A percentile compares a stretch with the other conserved stretches of the same genome.
These are phyloP conservation scores for Oreochromis mossambicus DNA, from an alignment of 2,797 vertebrate genomes.

Conservation along the genomic window DNA sequence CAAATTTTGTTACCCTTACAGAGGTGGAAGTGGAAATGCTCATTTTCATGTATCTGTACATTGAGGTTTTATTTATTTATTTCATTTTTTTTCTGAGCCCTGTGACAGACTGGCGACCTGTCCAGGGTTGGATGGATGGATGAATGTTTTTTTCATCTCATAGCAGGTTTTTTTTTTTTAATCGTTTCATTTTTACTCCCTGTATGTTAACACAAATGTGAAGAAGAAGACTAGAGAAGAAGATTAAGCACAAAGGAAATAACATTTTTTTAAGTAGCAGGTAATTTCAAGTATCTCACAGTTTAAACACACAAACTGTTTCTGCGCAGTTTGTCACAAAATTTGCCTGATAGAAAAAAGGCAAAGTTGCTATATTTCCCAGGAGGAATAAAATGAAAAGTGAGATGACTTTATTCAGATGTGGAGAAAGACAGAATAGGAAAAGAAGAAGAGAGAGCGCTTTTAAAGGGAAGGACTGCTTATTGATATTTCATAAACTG, in stretches of 20 bases:
- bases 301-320: not conserved
- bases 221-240: not conserved
- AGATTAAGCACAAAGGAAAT: not conserved
- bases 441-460: too few species aligned
- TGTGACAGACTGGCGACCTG: not conserved
- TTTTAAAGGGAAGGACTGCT: too few species aligned
- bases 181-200: not conserved
- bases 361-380: not conserved
- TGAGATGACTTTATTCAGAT: not conserved
- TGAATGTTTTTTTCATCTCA: not conserved
- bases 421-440: not conserved
- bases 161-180: too few species aligned
- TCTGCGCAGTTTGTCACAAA: not conserved
- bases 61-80: not conserved
- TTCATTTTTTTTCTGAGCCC: not conserved
- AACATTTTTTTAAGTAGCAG: not conserved
- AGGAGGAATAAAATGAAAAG: not conserved
- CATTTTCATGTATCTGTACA: not conserved
- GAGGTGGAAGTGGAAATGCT: not conserved
- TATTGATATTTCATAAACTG: too few species aligned
- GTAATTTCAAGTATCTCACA: not conserved
- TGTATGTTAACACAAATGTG: not conserved
- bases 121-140: not conserved
- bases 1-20: not conserved
- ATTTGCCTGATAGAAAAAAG: not conserved